Evolutionary conservation across 1,140 invertebrate species (phyloP), one percentile per base, ranked within the genome.

Genomic region (Frieseomelitta varia): DNA sequence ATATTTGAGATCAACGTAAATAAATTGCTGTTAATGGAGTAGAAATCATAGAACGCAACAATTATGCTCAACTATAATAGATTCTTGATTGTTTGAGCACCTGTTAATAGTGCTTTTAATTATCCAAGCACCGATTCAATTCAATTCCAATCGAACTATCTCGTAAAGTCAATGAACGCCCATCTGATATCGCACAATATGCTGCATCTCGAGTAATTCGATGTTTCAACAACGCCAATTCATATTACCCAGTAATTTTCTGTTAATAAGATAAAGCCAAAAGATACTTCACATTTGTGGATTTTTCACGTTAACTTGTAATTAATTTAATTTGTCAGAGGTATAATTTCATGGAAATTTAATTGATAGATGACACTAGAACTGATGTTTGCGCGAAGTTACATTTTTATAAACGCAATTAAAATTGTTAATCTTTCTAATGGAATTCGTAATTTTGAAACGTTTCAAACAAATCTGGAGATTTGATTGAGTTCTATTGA

Each of bases 91-190:
- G 65, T 53, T 55, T 69, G 17, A 39, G 19, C 10, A 56, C 53
- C 19, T 39, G 67, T 39, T 56, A 47, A 79, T 65, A 47, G 27
- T 27, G 4, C 65, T 55, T 79, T 39, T 65, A 68, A 79, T 79
- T 79, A 79, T 39, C 24, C 78, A 21, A 69, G 30, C 65, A 79
- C 11, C 53, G 65, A 69, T 69, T 69, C 78, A 19, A 79, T 39
- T 79, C 30, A 27, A 24, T 61, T 79, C 19, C 53, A 79, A 56
- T 79, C 30, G 53, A 75, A 56, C 65, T 55, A 55, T 79, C 47
- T 27, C 21, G 51, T 27, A 55, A 56, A 79, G 67, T 79, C 51
- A 56, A 79, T 71, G 56, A 56, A 69, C 65, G 17, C 30, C 0
- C 21, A 17, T 53, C 21, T 53, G 27, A 58, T 75, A 58, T 75